Percentiles rank a stretch among this genome's conserved stretches.
Conservation (phyloP, 2,888 invertebrate genomes). For the Caenorhabditis imperialis region DNA sequence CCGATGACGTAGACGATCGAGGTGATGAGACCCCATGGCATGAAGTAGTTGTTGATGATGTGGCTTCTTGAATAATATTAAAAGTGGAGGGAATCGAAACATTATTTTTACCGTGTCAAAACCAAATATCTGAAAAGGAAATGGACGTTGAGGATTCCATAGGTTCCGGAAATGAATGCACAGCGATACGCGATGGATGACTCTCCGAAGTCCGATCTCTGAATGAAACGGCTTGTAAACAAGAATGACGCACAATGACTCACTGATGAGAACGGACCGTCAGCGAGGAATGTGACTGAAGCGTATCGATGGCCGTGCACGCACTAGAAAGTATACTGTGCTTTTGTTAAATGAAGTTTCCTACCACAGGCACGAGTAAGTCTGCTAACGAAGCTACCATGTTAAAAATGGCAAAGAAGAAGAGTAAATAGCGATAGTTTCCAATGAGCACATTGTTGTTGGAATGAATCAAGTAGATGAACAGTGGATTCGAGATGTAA, state of each 20-base stretch:
- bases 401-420: slow-evolving; percentile 12
- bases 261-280: slow-evolving; percentile 8
- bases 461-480: neutral
- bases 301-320: neutral
- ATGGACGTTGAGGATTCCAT: slow-evolving; percentile 21
- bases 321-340: too few species aligned
- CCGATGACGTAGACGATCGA: neutral
- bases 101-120: too few species aligned
- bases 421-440: neutral
- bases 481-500: neutral
- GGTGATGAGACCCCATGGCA: neutral
- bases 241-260: too few species aligned
- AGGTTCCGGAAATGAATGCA: slow-evolving; percentile 25
- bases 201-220: slow-evolving; percentile 20
- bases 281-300: neutral
- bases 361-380: slow-evolving; percentile 6
- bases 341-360: neutral
- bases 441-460: slow-evolving; percentile 2
- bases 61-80: too few species aligned
- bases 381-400: slow-evolving; percentile 7
- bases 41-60: slow-evolving; percentile 5
- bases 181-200: slow-evolving; percentile 10
- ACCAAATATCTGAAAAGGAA: slow-evolving; percentile 8
- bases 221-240: too few species aligned
- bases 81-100: too few species aligned